These are phyloP conservation scores for Phylloscopus trochilus DNA, from an alignment of 2,113 vertebrate genomes.

Conservation along the genomic window DNA sequence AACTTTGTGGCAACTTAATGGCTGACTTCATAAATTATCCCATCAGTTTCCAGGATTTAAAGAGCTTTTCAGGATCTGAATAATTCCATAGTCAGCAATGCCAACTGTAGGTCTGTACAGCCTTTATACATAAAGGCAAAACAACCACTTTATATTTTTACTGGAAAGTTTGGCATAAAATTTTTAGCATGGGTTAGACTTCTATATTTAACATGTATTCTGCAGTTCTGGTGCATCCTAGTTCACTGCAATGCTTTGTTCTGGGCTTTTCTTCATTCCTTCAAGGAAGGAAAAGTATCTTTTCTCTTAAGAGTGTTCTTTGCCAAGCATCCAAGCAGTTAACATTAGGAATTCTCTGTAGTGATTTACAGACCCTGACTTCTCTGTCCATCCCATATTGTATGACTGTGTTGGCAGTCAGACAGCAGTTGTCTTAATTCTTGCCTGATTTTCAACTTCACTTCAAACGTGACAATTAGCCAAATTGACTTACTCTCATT, in stretches of 20 bases:
- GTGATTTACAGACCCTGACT: neutral
- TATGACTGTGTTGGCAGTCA: neutral
- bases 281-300: neutral
- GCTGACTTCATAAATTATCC: neutral
- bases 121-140: neutral
- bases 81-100: neutral
- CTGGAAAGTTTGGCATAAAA: neutral
- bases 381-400: neutral
- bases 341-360: neutral
- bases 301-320: neutral
- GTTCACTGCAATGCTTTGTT: neutral
- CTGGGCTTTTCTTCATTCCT: neutral
- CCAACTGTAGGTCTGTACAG: neutral
- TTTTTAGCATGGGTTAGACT: neutral
- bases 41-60: neutral
- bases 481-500: neutral
- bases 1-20: neutral
- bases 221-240: neutral
- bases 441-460: neutral
- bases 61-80: neutral
- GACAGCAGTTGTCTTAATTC: neutral
- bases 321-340: neutral
- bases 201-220: neutral
- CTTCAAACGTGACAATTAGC: neutral
- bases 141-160: neutral